Percentiles rank a stretch among this genome's conserved stretches.
Evolutionary conservation across 2,797 vertebrate genomes (phyloP).

Genomic region (Pantherophis vulpinus): DNA sequence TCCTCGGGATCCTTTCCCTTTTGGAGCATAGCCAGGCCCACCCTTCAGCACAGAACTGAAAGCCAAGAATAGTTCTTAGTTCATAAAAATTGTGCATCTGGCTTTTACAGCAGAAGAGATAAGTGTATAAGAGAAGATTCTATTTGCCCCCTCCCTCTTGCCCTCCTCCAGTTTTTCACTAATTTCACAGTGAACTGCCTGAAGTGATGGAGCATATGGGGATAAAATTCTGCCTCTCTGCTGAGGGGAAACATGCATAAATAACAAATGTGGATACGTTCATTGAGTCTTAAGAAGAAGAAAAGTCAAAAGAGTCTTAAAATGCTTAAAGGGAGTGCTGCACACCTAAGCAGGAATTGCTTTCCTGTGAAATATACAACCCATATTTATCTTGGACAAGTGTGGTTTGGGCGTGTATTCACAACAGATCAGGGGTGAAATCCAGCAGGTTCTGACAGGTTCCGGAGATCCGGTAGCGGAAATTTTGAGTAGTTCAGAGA

Average conservation of each 20-base stretch:
- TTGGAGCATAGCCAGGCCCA: neutral
- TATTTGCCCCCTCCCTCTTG: neutral
- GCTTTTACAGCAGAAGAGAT: neutral
- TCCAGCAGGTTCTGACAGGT: no score
- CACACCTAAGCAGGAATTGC: neutral
- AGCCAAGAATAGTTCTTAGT: neutral
- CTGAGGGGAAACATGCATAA: neutral
- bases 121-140: neutral
- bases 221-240: neutral
- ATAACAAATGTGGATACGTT: neutral
- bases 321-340: no score
- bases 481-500: no score
- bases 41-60: neutral
- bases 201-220: neutral
- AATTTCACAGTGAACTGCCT: neutral
- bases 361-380: neutral
- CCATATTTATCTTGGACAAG: neutral
- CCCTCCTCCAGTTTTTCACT: neutral
- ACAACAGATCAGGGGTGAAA: neutral
- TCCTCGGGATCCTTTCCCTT: neutral
- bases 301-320: neutral
- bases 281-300: neutral
- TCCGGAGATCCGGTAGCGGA: no score
- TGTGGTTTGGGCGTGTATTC: neutral
- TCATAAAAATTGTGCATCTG: neutral